A percentile compares a stretch with the other conserved stretches of the same genome.
Evolutionary conservation across 2,888 invertebrate genomes (phyloP).

Genomic region (Antheraea assamensis): DNA sequence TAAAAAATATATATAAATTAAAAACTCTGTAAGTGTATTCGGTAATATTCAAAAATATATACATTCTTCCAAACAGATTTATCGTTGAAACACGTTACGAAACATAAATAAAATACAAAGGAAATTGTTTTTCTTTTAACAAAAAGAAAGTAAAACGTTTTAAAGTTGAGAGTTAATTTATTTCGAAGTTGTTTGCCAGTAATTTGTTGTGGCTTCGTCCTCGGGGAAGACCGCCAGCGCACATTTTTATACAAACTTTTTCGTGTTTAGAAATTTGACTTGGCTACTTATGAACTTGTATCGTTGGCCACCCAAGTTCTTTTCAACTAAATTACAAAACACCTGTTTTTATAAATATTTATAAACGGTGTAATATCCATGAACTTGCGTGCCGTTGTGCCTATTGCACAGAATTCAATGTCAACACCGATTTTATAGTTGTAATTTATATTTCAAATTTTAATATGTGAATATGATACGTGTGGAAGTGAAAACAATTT

Average conservation of each 20-base stretch:
- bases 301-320: constrained; percentile 37
- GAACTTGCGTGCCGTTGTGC: neutral
- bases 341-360: constrained; percentile 17
- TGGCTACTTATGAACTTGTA: constrained; percentile 57
- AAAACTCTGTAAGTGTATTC: neutral
- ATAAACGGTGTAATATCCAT: constrained; percentile 22
- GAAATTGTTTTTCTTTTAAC: constrained; percentile 72
- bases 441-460: too few species aligned
- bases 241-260: constrained; percentile 67
- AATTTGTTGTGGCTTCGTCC: constrained; percentile 78
- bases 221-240: constrained; percentile 63
- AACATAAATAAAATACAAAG: constrained; percentile 68
- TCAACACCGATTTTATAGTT: neutral
- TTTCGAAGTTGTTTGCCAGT: constrained; percentile 79
- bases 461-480: neutral
- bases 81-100: constrained; percentile 46
- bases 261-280: constrained; percentile 66
- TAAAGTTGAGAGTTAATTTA: constrained; percentile 80
- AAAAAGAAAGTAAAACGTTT: constrained; percentile 76
- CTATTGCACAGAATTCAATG: neutral
- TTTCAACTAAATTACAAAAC: constrained; percentile 34
- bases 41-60: constrained; percentile 23
- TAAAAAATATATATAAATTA: neutral
- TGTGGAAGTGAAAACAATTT: too few species aligned
- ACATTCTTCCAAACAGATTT: constrained; percentile 46